phyloP scores from a whole-genome alignment of 2,797 vertebrate species.

The Lutjanus argentimaculatus region DNA sequence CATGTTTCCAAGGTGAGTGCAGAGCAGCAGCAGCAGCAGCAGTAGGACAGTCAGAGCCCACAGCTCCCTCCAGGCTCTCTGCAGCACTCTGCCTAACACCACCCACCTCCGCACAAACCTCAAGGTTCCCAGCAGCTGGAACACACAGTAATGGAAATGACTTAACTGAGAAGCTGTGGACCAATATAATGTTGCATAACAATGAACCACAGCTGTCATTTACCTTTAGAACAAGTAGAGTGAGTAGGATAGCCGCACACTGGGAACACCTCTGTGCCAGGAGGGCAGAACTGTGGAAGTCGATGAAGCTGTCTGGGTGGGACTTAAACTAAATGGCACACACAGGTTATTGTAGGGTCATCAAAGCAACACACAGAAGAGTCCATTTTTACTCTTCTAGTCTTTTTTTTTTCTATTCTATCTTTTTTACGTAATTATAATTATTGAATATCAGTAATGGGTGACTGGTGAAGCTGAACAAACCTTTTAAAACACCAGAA shows the following conservation, averaged over 20 bases:
- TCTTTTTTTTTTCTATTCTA: not conserved
- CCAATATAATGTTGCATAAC: not conserved
- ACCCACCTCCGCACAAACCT: constrained; percentile 85
- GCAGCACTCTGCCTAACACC: constrained; percentile 81
- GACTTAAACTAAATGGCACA: constrained; percentile 59
- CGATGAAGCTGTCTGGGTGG: constrained; percentile 68
- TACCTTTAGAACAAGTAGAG: constrained; percentile 85
- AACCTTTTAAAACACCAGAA: no score
- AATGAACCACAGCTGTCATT: not conserved
- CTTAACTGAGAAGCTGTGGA: not conserved
- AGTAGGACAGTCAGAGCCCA: constrained; percentile 69
- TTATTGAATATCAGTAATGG: no score
- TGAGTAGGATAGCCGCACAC: constrained; percentile 83
- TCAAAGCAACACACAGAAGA: not conserved
- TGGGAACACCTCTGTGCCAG: constrained; percentile 76
- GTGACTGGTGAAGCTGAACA: no score
- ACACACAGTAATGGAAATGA: constrained; percentile 14
- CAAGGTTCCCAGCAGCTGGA: constrained; percentile 83
- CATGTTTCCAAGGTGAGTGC: constrained; percentile 79
- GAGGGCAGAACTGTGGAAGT: constrained; percentile 79
- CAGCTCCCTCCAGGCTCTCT: constrained; percentile 78
- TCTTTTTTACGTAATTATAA: not conserved
- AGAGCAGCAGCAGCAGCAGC: constrained; percentile 77
- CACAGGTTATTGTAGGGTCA: not conserved
- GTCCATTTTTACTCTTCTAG: not conserved